Evolutionary conservation across 2,888 invertebrate genomes (phyloP), one percentile per base, ranked within the genome.

Genomic region (Yponomeuta plumbellus): DNA sequence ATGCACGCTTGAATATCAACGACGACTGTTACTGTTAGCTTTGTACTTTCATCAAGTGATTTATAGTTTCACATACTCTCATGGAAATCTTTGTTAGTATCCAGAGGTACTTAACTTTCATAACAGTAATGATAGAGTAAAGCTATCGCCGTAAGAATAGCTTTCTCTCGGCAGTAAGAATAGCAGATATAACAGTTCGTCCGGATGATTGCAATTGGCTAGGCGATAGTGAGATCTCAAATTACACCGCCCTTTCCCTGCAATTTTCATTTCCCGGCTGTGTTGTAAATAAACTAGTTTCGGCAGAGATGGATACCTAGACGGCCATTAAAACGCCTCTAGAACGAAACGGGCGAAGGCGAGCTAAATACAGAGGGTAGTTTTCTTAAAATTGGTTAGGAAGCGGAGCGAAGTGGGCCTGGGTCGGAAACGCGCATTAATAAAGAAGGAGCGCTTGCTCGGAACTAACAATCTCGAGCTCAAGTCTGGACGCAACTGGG

Each of bases 311-410:
- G 59, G 59, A 65, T 59, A 17, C 34, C 64, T 56, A 5, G 26
- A 26, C 22, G 61, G 26, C 21, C 61, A 61, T 21, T 26, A 22
- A 61, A 61, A 20, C 21, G 44, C 2, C 62, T 40, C 44, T 26
- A 22, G 34, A 34, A 61, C 23, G 61, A 61, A 17, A 61, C 17
- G 13, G 44, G 44, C 44, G 44, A 17, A 52, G 44, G 44, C 3
- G 44, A 52, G 44, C 44, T 52, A 52, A 52, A 52, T 52, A 52
- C 44, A 52, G 44, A 6, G 34, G 34, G 44, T 52, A 78, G 84
- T 82, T 83, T 84, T 81, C 83, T 81, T 81, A 76, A 84, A 85
- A 81, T 83, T 83, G 78, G 83, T 83, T 84, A 58, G 59, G 59
- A 65, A 65, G 59, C 65, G 58, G 39, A 65, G 56, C 26, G 40